These are phyloP conservation scores for Tetanocera ferruginea DNA, from an alignment of 2,888 invertebrate genomes.

Conservation along the genomic window DNA sequence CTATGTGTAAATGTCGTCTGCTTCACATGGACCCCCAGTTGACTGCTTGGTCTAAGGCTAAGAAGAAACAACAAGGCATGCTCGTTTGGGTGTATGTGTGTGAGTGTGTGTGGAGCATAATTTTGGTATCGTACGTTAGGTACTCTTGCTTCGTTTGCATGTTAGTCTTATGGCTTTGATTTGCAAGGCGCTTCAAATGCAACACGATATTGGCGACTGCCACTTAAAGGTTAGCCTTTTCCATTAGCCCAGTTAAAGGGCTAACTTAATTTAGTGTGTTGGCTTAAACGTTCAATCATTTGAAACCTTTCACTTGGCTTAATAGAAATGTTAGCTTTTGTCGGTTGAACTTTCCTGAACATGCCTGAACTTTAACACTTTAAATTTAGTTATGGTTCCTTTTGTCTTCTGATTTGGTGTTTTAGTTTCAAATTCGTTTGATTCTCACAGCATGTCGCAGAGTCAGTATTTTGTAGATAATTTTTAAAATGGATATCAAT, in stretches of 20 bases:
- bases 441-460: too few species aligned
- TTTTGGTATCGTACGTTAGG: too few species aligned
- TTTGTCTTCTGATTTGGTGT: too few species aligned
- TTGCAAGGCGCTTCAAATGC: neutral
- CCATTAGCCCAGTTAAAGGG: constrained; percentile 39
- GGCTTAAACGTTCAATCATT: neutral
- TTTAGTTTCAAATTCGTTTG: too few species aligned
- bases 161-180: neutral
- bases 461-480: too few species aligned
- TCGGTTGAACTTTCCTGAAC: neutral
- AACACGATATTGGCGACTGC: constrained; percentile 5
- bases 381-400: neutral
- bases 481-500: too few species aligned
- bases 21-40: constrained; percentile 59
- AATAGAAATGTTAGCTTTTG: constrained; percentile 32
- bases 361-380: constrained; percentile 24
- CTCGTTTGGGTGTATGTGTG: neutral
- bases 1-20: constrained; percentile 64
- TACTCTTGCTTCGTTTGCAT: constrained; percentile 9
- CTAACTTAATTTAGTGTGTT: neutral
- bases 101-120: neutral
- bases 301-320: constrained; percentile 25
- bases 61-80: neutral
- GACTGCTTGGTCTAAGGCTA: neutral
- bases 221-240: constrained; percentile 35